phyloP scores from a whole-genome alignment of 2,797 vertebrate genomes.

The Anableps anableps region DNA sequence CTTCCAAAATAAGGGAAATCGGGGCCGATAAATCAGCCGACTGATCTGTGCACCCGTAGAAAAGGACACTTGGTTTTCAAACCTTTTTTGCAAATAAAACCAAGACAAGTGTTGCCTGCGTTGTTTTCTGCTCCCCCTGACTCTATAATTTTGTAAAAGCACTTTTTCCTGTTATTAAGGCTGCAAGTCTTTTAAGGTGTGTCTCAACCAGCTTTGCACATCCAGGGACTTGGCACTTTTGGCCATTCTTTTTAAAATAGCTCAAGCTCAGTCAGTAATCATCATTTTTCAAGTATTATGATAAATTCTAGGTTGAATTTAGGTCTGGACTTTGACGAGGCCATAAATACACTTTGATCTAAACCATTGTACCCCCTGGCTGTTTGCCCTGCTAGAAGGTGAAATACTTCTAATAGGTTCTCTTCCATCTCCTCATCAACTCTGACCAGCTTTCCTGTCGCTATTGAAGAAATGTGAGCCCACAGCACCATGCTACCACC shows the following conservation, averaged over 20 bases:
- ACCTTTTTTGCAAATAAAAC: neutral
- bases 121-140: neutral
- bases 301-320: too few relatives aligned
- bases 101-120: neutral
- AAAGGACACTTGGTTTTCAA: neutral
- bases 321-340: neutral
- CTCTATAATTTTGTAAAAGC: neutral
- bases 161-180: neutral
- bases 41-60: too few relatives aligned
- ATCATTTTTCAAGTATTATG: neutral
- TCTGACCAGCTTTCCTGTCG: too few relatives aligned
- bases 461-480: too few relatives aligned
- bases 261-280: neutral
- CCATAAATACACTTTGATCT: neutral
- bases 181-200: neutral
- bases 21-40: too few relatives aligned
- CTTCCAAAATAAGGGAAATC: too few relatives aligned
- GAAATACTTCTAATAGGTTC: neutral
- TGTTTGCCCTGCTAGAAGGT: neutral
- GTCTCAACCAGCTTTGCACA: neutral
- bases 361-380: neutral
- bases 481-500: neutral
- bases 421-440: neutral
- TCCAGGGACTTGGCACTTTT: neutral
- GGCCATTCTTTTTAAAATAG: neutral